Evolutionary conservation across 2,113 vertebrate genomes (phyloP).

Genomic region (Xenotilapia longispinis): DNA sequence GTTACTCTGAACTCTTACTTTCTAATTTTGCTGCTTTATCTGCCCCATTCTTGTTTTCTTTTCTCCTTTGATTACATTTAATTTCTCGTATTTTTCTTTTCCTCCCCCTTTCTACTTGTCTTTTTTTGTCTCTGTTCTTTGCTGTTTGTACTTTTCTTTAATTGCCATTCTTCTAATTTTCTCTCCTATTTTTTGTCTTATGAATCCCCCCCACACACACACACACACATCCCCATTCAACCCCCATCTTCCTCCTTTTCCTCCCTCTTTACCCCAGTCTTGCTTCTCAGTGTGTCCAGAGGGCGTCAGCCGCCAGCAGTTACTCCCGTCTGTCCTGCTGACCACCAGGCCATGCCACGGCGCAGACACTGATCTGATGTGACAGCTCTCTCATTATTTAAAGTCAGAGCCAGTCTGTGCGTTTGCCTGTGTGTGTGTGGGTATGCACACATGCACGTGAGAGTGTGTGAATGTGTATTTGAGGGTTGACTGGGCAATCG

Average conservation of each 20-base stretch:
- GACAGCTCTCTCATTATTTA: constrained; percentile 72
- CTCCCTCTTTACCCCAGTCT: background rate
- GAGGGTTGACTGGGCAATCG: background rate
- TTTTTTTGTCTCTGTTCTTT: background rate
- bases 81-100: background rate
- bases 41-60: background rate
- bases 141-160: background rate
- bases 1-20: background rate
- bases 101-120: background rate
- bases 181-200: background rate
- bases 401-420: constrained; percentile 42
- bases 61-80: background rate
- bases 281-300: constrained; percentile 27
- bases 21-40: background rate
- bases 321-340: constrained; percentile 47
- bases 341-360: constrained; percentile 50
- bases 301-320: constrained; percentile 38
- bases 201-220: background rate
- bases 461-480: background rate
- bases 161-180: background rate
- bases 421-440: background rate
- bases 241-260: background rate
- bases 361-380: constrained; percentile 56
- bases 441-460: background rate
- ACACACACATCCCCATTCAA: background rate